Evolutionary conservation across 1,140 invertebrate species (phyloP), one percentile per base, ranked within the genome.

Genomic region (Musca vetustissima): DNA sequence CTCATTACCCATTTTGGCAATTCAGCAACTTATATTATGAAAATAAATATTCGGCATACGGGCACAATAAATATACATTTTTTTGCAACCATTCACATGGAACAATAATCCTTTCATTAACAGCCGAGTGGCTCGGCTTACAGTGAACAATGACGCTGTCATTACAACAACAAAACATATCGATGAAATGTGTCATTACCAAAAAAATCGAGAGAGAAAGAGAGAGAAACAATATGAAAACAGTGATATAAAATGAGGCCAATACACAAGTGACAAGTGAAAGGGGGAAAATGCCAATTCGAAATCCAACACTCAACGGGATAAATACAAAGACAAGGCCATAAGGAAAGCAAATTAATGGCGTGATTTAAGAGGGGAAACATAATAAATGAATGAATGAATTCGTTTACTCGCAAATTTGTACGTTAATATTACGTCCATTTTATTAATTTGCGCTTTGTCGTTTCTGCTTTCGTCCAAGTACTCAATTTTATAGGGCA

Each of bases 51-150:
- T 8, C 14, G 24, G 22, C 21, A 22, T 13, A 55, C 7, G 21
- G 21, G 14, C 11, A 13, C n/a, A n/a, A n/a, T n/a, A n/a, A n/a
- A n/a, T n/a, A n/a, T n/a, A n/a, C n/a, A n/a, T n/a, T n/a, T n/a
- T n/a, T n/a, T n/a, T n/a, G n/a, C n/a, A 53, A 24, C 24, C 14
- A 9, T 24, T 22, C 7, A 55, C 28, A 55, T 22, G 13, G 49
- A 55, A 55, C 21, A 55, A 17, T 55, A 55, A 55, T 55, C 22
- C 52, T 55, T 55, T 55, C 52, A 55, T 55, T 55, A 55, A 55
- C 52, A 55, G 21, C 24, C 22, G 28, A 28, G 28, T 19, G 22
- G 21, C 52, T 55, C 52, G 22, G 14, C 52, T 22, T 55, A 55
- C 52, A 55, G 22, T 55, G 24, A 55, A 55, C 21, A 24, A 24